Conservation (phyloP, 2,888 invertebrate species). For the Sympetrum striolatum region DNA sequence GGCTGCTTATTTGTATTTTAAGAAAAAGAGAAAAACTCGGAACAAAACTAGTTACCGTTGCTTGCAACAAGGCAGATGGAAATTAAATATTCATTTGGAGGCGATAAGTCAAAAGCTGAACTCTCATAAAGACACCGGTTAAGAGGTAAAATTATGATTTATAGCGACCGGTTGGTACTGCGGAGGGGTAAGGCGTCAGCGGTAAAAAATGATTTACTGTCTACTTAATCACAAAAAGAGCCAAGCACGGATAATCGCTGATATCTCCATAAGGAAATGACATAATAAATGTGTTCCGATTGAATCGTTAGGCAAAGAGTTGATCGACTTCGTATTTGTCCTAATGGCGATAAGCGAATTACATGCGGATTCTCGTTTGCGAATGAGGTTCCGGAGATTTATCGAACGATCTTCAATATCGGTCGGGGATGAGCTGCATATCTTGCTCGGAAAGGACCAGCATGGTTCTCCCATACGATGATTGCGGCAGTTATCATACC, state of each 20-base stretch:
- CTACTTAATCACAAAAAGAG: slow-evolving; percentile 33
- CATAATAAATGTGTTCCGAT: background rate
- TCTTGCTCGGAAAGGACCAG: too few relatives aligned
- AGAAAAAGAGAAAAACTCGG: background rate
- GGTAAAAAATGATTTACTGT: slow-evolving; percentile 26
- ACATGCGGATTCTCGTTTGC: background rate
- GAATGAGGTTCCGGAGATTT: background rate
- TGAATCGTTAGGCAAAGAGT: background rate
- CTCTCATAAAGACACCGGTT: slow-evolving; percentile 18
- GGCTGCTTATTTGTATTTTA: background rate
- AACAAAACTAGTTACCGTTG: background rate
- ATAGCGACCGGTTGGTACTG: slow-evolving; percentile 16
- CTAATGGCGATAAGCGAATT: background rate
- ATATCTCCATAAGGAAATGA: slow-evolving; percentile 28
- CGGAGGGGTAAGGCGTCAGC: background rate
- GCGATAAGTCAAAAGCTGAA: slow-evolving; percentile 23
- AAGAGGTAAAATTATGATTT: slow-evolving; percentile 36
- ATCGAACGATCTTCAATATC: too few relatives aligned
- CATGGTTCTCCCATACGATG: too few relatives aligned
- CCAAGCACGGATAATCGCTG: slow-evolving; percentile 1
- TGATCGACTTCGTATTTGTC: background rate
- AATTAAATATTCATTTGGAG: slow-evolving; percentile 34
- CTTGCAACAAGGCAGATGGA: background rate
- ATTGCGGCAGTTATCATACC: too few relatives aligned
- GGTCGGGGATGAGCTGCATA: too few relatives aligned